Evolutionary conservation across 2,888 invertebrate genomes (phyloP), one percentile per base, ranked within the genome.

Genomic region (Troides helena): DNA sequence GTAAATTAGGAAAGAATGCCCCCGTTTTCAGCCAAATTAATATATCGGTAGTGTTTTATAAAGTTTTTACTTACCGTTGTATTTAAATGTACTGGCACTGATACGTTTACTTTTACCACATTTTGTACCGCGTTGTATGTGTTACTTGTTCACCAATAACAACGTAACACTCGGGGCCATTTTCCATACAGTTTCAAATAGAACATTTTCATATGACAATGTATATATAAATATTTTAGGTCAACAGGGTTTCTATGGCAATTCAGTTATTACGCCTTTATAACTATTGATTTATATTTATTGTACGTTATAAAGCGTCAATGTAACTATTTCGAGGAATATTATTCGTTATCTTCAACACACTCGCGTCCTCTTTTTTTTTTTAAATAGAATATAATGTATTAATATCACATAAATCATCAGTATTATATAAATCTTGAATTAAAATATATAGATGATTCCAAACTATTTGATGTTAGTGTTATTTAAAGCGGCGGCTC

Each of bases 201-300:
- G 62, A 66, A 69, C 65, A 72, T 72, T 69, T 71, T 73, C 70
- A 72, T 76, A 30, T 30, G 30, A 75, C 77, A 72, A 72, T 73
- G 72, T 75, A 72, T 73, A 46, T 46, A 71, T 73, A 69, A 70
- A 68, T 72, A 73, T 67, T 73, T 75, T 76, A 81, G 90, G 89
- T 84, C 84, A 86, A 88, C 90, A 90, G 90, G 90, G 90, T 89
- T 84, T 80, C 78, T 81, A 80, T 77, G 76, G 76, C 71, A 76
- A 77, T 84, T 82, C 75, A 74, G 78, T 83, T 82, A 74, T 73
- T 76, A 74, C 73, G 72, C 72, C 73, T 72, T 70, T 68, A 68
- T 69, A 72, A 72, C 69, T 66, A 68, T 69, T 63, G 23, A 59
- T 70, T 70, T 71, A 65, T 69, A 62, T 62, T 43, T 56, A 66